A percentile compares a stretch with the other conserved stretches of the same genome.
phyloP scores from a whole-genome alignment of 1,140 invertebrate genomes.

The Cotesia typhae region DNA sequence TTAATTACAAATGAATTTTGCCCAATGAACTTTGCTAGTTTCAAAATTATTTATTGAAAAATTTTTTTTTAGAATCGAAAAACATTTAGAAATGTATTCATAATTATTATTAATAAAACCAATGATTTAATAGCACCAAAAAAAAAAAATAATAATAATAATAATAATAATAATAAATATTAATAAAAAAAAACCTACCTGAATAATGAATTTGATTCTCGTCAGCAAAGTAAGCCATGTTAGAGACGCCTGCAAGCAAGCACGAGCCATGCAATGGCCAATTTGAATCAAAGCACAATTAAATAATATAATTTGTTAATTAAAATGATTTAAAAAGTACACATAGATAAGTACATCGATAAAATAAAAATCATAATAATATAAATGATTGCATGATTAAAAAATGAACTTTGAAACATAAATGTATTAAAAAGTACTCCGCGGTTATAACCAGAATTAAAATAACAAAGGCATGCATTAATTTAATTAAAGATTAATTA shows the following conservation, averaged over 20 bases:
- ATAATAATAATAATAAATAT: too few species aligned
- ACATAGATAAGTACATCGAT: slow-evolving; percentile 80
- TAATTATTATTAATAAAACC: too few species aligned
- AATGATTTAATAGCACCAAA: slow-evolving; percentile 2
- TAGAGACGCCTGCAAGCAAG: slow-evolving; percentile 65
- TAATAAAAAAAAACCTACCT: slow-evolving; percentile 58
- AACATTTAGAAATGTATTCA: too few species aligned
- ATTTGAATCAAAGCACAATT: slow-evolving; percentile 57
- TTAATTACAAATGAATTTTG: too few species aligned
- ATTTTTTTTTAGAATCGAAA: too few species aligned
- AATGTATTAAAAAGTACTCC: background rate
- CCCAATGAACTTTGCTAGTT: too few species aligned
- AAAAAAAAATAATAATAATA: too few species aligned
- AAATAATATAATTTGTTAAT: slow-evolving; percentile 45
- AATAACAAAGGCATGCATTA: slow-evolving; percentile 28
- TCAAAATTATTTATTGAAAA: too few species aligned
- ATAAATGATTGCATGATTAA: too few species aligned
- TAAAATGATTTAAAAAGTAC: slow-evolving; percentile 78
- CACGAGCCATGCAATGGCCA: slow-evolving; percentile 66
- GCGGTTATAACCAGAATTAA: slow-evolving; percentile 23
- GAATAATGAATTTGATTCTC: slow-evolving; percentile 67
- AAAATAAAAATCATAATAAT: slow-evolving; percentile 41
- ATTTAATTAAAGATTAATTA: slow-evolving; percentile 24
- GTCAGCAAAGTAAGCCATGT: slow-evolving; percentile 68
- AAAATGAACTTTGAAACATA: slow-evolving; percentile 17